These are phyloP conservation scores for Synchiropus splendidus DNA, from an alignment of 2,113 vertebrate genomes.

Conservation along the genomic window DNA sequence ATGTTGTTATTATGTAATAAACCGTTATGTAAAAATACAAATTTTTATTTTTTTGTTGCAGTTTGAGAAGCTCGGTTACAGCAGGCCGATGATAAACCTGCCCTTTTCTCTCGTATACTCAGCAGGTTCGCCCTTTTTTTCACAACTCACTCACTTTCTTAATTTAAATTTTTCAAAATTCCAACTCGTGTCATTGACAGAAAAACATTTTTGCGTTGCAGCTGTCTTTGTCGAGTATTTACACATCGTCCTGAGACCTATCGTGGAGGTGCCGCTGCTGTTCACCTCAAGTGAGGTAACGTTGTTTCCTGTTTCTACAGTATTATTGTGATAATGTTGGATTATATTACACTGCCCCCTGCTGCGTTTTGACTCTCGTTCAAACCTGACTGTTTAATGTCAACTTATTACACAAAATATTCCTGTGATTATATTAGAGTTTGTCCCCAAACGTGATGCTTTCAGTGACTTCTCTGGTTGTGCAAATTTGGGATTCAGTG, in stretches of 20 bases:
- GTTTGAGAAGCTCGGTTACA: slow-evolving; percentile 85
- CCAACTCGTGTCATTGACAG: background rate
- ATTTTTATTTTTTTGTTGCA: slow-evolving; percentile 35
- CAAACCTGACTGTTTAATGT: no score
- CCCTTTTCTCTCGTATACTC: slow-evolving; percentile 75
- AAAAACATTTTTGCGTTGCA: slow-evolving; percentile 44
- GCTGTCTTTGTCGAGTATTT: slow-evolving; percentile 75
- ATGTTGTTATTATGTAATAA: no score
- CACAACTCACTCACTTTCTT: background rate
- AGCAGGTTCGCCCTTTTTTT: slow-evolving; percentile 68
- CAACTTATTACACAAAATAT: no score
- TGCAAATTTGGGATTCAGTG: no score
- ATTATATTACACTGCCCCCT: no score
- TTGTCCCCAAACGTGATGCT: no score
- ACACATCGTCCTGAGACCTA: slow-evolving; percentile 73
- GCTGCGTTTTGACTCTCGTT: no score
- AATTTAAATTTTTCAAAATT: background rate
- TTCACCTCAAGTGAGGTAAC: slow-evolving; percentile 85
- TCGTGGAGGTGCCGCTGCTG: slow-evolving; percentile 73
- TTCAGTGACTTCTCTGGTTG: no score
- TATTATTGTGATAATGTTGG: background rate
- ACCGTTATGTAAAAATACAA: no score
- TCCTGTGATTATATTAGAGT: no score
- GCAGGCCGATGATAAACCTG: slow-evolving; percentile 73
- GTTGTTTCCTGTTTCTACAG: background rate